A percentile compares a stretch with the other conserved stretches of the same genome.
These are phyloP conservation scores for Nothocercus nigrocapillus DNA, from an alignment of 2,113 vertebrate species.

Conservation along the genomic window DNA sequence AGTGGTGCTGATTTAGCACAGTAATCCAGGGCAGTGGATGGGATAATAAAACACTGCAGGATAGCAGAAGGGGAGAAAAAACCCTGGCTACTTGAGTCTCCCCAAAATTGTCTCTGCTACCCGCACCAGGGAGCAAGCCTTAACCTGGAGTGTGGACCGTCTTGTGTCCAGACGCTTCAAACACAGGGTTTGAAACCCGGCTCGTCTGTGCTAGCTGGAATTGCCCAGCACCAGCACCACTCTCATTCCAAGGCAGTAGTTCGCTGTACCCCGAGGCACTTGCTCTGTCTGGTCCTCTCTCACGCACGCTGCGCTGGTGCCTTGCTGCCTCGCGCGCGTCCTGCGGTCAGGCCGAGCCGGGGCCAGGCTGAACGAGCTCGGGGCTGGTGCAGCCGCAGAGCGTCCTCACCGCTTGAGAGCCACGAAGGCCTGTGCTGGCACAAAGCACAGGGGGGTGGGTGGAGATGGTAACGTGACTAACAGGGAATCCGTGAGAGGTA, in stretches of 20 bases:
- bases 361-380: background rate
- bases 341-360: accelerated
- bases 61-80: background rate
- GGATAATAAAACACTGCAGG: background rate
- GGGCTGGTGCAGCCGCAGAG: background rate
- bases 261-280: background rate
- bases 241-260: accelerated
- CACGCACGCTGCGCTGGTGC: accelerated
- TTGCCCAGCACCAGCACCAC: accelerated
- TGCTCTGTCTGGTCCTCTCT: background rate
- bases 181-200: too few relatives aligned
- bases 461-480: background rate
- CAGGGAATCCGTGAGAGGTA: background rate
- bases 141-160: background rate
- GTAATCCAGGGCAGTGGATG: background rate
- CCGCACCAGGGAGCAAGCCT: background rate
- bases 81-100: background rate
- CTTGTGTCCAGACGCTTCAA: accelerated
- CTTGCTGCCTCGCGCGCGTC: accelerated
- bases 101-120: background rate
- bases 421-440: background rate
- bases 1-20: background rate
- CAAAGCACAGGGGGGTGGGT: background rate
- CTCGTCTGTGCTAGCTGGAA: accelerated
- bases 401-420: background rate